phyloP scores from a whole-genome alignment of 1,140 invertebrate species.

The Ylistrum balloti region DNA sequence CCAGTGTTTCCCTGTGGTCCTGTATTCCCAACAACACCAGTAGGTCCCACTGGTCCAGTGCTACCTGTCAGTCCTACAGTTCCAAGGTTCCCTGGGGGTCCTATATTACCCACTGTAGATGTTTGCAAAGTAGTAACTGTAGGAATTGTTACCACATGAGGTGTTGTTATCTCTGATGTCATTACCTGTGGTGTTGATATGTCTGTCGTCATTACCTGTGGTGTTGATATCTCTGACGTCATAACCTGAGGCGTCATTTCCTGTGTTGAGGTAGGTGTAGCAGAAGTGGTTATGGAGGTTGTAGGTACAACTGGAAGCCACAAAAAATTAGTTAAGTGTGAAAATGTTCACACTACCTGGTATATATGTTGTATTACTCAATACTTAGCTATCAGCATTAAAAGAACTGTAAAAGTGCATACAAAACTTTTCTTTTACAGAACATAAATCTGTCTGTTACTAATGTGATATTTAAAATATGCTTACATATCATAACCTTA shows the following conservation, averaged over 20 bases:
- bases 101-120: neutral
- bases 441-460: too few relatives aligned
- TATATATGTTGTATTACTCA: too few relatives aligned
- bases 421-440: too few relatives aligned
- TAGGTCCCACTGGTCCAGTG: slow-evolving; percentile 2
- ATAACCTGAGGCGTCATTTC: neutral
- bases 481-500: too few relatives aligned
- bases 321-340: neutral
- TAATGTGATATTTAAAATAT: too few relatives aligned
- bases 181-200: neutral
- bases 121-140: neutral
- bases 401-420: too few relatives aligned
- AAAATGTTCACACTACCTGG: too few relatives aligned
- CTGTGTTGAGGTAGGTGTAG: neutral
- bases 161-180: neutral
- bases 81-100: neutral
- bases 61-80: neutral
- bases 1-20: slow-evolving; percentile 4
- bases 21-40: neutral
- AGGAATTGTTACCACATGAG: neutral
- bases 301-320: neutral
- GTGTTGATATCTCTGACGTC: neutral
- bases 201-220: neutral
- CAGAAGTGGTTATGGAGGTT: neutral
- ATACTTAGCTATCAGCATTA: too few relatives aligned